A percentile compares a stretch with the other conserved stretches of the same genome.
phyloP scores from a whole-genome alignment of 1,140 invertebrate species.

The Latrodectus geometricus region DNA sequence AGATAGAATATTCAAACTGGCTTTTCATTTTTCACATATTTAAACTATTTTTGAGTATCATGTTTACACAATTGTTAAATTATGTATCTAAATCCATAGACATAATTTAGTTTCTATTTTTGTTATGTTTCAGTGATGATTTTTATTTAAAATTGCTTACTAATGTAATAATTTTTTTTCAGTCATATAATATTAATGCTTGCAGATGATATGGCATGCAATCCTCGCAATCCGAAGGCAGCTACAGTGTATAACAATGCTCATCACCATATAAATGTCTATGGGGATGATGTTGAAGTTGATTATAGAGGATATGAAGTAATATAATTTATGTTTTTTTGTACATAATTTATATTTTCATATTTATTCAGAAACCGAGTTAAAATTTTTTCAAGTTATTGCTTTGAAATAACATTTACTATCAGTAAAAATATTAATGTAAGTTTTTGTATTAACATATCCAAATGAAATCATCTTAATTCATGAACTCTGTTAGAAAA shows the following conservation, averaged over 20 bases:
- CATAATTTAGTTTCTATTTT: no score
- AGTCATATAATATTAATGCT: slow-evolving; percentile 72
- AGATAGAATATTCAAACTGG: no score
- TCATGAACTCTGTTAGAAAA: no score
- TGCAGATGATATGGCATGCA: slow-evolving; percentile 99
- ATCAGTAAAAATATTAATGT: no score
- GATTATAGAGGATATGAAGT: slow-evolving; percentile 99
- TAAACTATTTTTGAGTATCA: no score
- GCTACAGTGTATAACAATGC: slow-evolving; percentile 98
- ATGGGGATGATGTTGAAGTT: slow-evolving; percentile 99
- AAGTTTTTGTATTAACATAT: no score
- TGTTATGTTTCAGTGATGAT: neutral
- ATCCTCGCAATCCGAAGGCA: slow-evolving; percentile 96
- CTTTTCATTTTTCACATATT: no score
- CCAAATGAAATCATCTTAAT: no score
- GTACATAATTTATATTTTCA: neutral
- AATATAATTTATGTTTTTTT: slow-evolving; percentile 58
- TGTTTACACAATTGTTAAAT: no score
- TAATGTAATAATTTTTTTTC: slow-evolving; percentile 33
- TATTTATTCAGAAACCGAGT: no score
- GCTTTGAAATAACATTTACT: neutral
- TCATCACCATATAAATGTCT: slow-evolving; percentile 98
- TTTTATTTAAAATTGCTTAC: neutral
- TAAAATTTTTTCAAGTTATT: no score
- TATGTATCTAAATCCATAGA: no score